Percentiles rank a stretch among this genome's conserved stretches.
Evolutionary conservation across 1,140 invertebrate species (phyloP).

Genomic region (Rhagoletis zephyria): DNA sequence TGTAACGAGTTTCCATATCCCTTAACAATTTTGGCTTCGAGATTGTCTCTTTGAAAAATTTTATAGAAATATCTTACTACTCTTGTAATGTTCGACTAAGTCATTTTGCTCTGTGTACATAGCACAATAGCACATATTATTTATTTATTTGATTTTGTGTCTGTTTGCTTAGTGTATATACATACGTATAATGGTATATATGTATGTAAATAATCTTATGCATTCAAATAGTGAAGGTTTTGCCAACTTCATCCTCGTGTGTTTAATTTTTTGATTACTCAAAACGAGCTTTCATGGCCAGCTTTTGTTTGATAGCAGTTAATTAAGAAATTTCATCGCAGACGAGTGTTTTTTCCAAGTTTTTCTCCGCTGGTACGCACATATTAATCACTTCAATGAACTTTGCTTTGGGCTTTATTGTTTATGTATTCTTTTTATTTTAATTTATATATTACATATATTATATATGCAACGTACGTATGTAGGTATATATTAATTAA

Average conservation of each 20-base stretch:
- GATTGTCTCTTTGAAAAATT: no score
- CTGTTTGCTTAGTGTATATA: not conserved
- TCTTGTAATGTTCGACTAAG: no score
- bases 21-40: no score
- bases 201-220: not conserved
- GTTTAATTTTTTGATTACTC: slow-evolving; percentile 10
- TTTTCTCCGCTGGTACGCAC: not conserved
- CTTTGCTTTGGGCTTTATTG: not conserved
- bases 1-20: no score
- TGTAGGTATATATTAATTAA: not conserved
- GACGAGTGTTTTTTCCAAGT: not conserved
- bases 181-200: not conserved
- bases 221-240: not conserved
- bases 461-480: not conserved
- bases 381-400: not conserved
- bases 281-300: not conserved
- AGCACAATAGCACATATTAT: not conserved
- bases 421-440: not conserved
- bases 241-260: not conserved
- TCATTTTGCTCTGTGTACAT: no score
- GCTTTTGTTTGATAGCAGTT: slow-evolving; percentile 17
- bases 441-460: no score
- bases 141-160: slow-evolving; percentile 3
- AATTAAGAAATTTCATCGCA: slow-evolving; percentile 23
- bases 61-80: no score